Percentiles rank a stretch among this genome's conserved stretches.
phyloP scores from a whole-genome alignment of 2,113 vertebrate genomes.

The Syngnathoides biaculeatus region DNA sequence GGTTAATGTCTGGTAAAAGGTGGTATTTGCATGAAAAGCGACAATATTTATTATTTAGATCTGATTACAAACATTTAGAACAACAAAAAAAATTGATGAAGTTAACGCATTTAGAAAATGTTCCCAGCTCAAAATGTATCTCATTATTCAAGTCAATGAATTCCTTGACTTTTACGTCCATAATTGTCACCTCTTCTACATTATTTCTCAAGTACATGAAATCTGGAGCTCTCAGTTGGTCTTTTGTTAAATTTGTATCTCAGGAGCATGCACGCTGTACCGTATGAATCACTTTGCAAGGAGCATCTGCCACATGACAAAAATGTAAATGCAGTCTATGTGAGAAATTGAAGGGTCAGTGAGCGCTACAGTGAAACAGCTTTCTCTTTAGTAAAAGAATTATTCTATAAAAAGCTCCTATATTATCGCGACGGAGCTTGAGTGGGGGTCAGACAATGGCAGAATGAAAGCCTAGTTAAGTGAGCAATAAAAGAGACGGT shows the following conservation, averaged over 20 bases:
- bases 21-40: background rate
- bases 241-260: conserved; percentile 45
- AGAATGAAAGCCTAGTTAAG: conserved; percentile 70
- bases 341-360: conserved; percentile 69
- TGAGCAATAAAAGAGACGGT: conserved; percentile 71
- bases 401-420: conserved; percentile 73
- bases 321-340: conserved; percentile 71
- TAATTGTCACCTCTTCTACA: background rate
- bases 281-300: conserved; percentile 54
- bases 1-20: background rate
- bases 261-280: conserved; percentile 39
- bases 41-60: background rate
- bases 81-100: background rate
- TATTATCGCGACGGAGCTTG: conserved; percentile 67
- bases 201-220: background rate
- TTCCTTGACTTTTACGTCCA: background rate
- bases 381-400: conserved; percentile 71
- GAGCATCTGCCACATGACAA: conserved; percentile 70
- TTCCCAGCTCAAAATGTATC: background rate
- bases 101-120: background rate
- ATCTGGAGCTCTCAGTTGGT: conserved; percentile 36
- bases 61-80: background rate
- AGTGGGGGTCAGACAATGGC: conserved; percentile 60
- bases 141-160: background rate
- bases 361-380: conserved; percentile 57